Evolutionary conservation across 2,888 invertebrate species (phyloP).

Genomic region (Acanthopleura granulata): DNA sequence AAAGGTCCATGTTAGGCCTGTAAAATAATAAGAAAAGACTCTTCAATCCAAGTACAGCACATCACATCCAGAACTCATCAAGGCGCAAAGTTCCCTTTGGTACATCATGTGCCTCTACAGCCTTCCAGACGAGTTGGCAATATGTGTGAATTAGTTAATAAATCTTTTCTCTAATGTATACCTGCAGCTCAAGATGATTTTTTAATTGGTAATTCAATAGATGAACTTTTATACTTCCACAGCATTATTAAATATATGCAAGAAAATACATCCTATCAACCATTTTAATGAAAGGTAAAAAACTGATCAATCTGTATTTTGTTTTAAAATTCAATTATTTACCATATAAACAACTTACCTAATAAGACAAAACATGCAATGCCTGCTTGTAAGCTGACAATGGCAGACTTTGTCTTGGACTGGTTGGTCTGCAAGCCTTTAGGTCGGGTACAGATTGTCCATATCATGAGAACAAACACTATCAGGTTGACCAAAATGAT

Average conservation of each 20-base stretch:
- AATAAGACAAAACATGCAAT: slow-evolving; percentile 65
- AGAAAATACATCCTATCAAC: too few species aligned
- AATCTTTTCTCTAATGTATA: too few species aligned
- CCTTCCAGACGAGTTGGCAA: too few species aligned
- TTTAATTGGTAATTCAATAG: too few species aligned
- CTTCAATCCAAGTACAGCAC: too few species aligned
- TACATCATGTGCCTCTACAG: too few species aligned
- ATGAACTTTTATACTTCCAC: neutral
- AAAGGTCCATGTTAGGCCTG: slow-evolving; percentile 66
- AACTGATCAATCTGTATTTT: too few species aligned
- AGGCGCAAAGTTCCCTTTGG: too few species aligned
- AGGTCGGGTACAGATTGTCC: slow-evolving; percentile 54
- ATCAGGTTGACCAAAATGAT: slow-evolving; percentile 56
- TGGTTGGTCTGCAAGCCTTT: slow-evolving; percentile 71
- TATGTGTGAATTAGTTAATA: too few species aligned
- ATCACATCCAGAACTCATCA: too few species aligned
- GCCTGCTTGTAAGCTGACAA: slow-evolving; percentile 64
- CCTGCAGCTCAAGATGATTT: too few species aligned
- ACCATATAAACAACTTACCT: slow-evolving; percentile 41
- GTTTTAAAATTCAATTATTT: neutral
- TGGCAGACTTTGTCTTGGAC: slow-evolving; percentile 62
- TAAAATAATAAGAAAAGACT: neutral
- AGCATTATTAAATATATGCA: neutral
- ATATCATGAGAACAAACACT: slow-evolving; percentile 56
- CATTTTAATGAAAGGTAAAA: too few species aligned